phyloP scores from a whole-genome alignment of 2,797 vertebrate species.

The Cryptoprocta ferox region DNA sequence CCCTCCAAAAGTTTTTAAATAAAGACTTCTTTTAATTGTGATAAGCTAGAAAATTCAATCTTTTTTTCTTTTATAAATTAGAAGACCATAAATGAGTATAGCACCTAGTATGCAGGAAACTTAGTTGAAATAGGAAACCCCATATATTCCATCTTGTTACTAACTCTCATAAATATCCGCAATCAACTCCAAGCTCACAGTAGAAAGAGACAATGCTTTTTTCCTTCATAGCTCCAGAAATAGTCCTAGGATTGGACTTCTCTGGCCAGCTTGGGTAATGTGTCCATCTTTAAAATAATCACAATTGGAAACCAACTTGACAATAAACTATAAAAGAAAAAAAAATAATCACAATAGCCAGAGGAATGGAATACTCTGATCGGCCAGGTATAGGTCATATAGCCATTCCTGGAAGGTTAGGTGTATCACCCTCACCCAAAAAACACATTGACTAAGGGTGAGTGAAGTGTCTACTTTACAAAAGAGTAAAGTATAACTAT shows the following conservation, averaged over 20 bases:
- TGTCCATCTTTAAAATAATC: background rate
- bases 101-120: background rate
- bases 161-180: background rate
- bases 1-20: background rate
- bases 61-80: slow-evolving; percentile 35
- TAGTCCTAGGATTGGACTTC: background rate
- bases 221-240: slow-evolving; percentile 20
- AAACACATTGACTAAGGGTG: background rate
- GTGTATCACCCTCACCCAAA: background rate
- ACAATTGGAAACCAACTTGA: background rate
- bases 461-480: slow-evolving; percentile 3
- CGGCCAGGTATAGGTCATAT: background rate
- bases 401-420: slow-evolving; percentile 11
- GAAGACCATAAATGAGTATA: background rate
- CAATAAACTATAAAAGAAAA: too few relatives aligned
- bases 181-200: background rate
- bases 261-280: background rate
- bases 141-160: background rate
- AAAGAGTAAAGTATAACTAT: slow-evolving; percentile 7
- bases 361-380: background rate
- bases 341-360: background rate
- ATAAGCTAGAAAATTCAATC: background rate
- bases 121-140: slow-evolving; percentile 31
- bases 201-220: background rate
- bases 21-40: background rate